Evolutionary conservation across 2,797 vertebrate species (phyloP), one percentile per base, ranked within the genome.

Genomic region (Sebastes alutus): DNA sequence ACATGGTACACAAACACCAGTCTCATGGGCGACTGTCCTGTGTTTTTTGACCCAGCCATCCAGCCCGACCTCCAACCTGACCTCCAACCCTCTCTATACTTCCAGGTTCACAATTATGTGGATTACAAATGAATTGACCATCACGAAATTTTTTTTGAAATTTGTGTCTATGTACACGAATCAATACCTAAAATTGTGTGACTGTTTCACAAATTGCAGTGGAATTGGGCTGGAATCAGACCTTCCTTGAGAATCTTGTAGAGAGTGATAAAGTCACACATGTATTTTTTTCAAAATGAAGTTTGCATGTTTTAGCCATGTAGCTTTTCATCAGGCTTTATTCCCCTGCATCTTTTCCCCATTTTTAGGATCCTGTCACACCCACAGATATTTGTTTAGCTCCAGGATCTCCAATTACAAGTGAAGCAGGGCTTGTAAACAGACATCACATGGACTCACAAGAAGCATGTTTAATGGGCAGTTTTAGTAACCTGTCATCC

Each of bases 401-500:
- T 84, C 78, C 25, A 60, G 38, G 42, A 86, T 60, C n/a, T 61
- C 69, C 77, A 81, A 88, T 91, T 87, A 86, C 56, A 86, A 82
- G 75, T 74, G 74, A 67, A 75, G 77, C 80, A 16, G 59, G 32
- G 22, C 66, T 25, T 70, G 30, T 87, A 90, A 91, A 88, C 84
- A 83, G 64, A 85, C 69, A 58, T 81, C 86, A 71, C 80, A 71
- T 69, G 80, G 80, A 85, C 77, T 60, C 90, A 87, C 79, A 74
- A 77, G 80, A 29, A 42, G 81, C 70, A 4, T 86, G 88, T 93
- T 91, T 90, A 92, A 71, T 3, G 35, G 46, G 61, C 84, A 42
- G 55, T 83, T 92, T 88, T 80, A 81, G 77, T 38, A 87, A 92
- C 84, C 79, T 76, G 83, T 88, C 82, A 90, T 91, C 83, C 77